Evolutionary conservation across 2,113 vertebrate species (phyloP).

Genomic region (Oriolus oriolus): DNA sequence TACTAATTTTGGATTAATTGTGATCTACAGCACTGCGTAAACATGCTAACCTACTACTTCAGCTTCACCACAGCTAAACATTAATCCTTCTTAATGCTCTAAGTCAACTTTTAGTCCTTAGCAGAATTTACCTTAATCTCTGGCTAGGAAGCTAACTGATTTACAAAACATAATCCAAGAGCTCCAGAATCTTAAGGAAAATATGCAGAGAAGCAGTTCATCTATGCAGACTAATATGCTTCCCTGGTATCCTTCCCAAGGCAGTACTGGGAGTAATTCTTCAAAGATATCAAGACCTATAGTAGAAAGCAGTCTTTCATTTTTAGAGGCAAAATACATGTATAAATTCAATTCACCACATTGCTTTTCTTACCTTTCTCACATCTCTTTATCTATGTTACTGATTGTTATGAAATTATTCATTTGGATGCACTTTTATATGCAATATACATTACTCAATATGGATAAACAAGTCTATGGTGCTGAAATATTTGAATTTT

Average conservation of each 20-base stretch:
- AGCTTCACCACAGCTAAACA: conserved; percentile 95
- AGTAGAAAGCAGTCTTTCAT: not conserved
- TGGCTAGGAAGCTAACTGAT: conserved; percentile 92
- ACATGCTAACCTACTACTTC: conserved; percentile 88
- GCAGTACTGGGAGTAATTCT: not conserved
- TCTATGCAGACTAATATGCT: conserved; percentile 29
- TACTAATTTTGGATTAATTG: conserved; percentile 99
- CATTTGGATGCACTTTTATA: not conserved
- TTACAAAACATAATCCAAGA: conserved; percentile 88
- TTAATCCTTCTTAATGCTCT: conserved; percentile 99
- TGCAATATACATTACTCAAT: not conserved
- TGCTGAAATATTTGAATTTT: not conserved
- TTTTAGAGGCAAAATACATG: not conserved
- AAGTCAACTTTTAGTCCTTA: conserved; percentile 99
- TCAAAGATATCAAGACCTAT: not conserved
- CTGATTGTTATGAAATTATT: not conserved
- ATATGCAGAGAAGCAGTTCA: conserved; percentile 60
- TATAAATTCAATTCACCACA: not conserved
- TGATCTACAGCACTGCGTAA: conserved; percentile 94
- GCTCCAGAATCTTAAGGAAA: conserved; percentile 79
- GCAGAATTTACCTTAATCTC: conserved; percentile 99
- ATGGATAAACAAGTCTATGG: not conserved
- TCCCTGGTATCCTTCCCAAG: not conserved
- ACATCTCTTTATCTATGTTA: not conserved
- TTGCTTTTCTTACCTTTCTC: not conserved